These are phyloP conservation scores for Anodontia alba DNA, from an alignment of 2,888 invertebrate species.

Conservation along the genomic window DNA sequence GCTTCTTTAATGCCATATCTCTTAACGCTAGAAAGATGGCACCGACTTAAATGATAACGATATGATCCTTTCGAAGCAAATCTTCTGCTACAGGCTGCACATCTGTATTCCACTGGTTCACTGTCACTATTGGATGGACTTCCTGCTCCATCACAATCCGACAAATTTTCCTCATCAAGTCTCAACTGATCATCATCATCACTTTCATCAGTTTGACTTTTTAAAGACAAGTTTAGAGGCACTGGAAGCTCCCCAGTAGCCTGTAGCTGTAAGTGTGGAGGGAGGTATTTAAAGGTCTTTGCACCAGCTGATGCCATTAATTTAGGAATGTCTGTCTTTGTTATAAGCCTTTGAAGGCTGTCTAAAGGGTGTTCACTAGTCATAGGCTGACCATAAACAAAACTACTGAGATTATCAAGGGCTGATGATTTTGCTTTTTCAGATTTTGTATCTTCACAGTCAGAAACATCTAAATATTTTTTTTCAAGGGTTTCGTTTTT, in stretches of 20 bases:
- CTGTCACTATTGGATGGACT: constrained; percentile 72
- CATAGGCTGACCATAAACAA: constrained; percentile 82
- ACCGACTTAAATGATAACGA: constrained; percentile 93
- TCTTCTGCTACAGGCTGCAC: constrained; percentile 86
- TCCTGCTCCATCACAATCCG: constrained; percentile 62
- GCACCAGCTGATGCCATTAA: constrained; percentile 55
- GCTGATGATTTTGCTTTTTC: constrained; percentile 73
- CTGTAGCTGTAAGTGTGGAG: constrained; percentile 56
- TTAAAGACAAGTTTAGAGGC: constrained; percentile 76
- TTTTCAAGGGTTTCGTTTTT: constrained; percentile 64
- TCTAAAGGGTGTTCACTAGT: constrained; percentile 93
- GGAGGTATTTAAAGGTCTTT: constrained; percentile 57
- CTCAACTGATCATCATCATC: constrained; percentile 45
- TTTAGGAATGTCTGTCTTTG: constrained; percentile 92
- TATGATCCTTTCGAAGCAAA: constrained; percentile 99
- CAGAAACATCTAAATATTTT: constrained; percentile 69
- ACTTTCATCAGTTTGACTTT: constrained; percentile 58
- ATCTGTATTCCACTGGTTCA: constrained; percentile 75
- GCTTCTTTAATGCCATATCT: constrained; percentile 82
- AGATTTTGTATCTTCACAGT: constrained; percentile 45
- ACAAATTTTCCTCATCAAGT: constrained; percentile 59
- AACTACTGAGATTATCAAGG: constrained; percentile 81
- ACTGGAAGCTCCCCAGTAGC: constrained; percentile 63
- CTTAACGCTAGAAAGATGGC: constrained; percentile 80
- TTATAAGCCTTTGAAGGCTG: constrained; percentile 97